A percentile compares a stretch with the other conserved stretches of the same genome.
Evolutionary conservation across 2,113 vertebrate genomes (phyloP).

Genomic region (Brienomyrus brachyistius): DNA sequence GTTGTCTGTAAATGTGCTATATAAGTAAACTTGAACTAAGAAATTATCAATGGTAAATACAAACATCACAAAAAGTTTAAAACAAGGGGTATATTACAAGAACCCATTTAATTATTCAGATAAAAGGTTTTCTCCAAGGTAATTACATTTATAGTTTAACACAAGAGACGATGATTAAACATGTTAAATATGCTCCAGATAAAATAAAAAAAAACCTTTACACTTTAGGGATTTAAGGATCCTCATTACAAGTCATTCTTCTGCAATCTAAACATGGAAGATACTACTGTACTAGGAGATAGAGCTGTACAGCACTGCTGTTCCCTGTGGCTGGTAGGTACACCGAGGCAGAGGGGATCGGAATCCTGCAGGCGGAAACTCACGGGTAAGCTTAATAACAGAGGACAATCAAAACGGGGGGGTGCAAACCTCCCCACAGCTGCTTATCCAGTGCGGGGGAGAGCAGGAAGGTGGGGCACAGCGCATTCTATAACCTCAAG

Average conservation of each 20-base stretch:
- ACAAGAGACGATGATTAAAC: neutral
- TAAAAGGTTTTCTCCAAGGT: conserved; percentile 1
- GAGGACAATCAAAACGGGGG: neutral
- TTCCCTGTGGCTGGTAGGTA: neutral
- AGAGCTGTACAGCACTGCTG: neutral
- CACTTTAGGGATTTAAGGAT: neutral
- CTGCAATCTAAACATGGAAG: neutral
- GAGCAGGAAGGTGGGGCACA: neutral
- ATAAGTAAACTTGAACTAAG: neutral
- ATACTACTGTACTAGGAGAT: neutral
- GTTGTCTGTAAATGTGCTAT: no score
- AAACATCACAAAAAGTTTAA: neutral
- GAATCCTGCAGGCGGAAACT: neutral
- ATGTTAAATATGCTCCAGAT: neutral
- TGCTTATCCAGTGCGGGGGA: neutral
- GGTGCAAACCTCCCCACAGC: neutral
- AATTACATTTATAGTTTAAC: neutral
- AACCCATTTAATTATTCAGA: conserved; percentile 4
- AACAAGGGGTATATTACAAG: neutral
- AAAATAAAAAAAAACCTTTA: neutral
- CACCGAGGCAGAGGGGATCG: neutral
- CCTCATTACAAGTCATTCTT: neutral
- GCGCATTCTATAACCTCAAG: neutral
- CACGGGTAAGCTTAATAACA: neutral
- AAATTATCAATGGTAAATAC: neutral